phyloP scores from a whole-genome alignment of 2,797 vertebrate genomes.

The Odontamblyopus lacepedii region DNA sequence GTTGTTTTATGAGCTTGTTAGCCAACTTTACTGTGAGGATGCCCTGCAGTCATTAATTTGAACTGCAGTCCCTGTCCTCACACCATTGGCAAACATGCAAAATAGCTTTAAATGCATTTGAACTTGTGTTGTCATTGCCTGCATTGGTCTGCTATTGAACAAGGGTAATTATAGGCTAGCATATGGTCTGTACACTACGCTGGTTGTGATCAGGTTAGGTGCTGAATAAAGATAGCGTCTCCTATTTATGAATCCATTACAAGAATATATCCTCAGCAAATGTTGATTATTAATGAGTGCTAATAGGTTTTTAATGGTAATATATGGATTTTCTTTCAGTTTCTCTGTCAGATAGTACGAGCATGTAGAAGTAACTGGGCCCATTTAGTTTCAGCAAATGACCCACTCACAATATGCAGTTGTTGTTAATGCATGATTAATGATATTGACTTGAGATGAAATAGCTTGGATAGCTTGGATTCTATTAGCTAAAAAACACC shows the following conservation, averaged over 20 bases:
- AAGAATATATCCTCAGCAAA: conserved; percentile 7
- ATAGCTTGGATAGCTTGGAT: background rate
- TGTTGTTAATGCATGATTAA: background rate
- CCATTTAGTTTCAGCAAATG: conserved; percentile 5
- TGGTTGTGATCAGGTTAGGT: conserved; percentile 7
- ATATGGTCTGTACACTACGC: background rate
- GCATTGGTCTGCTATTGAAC: conserved; percentile 6
- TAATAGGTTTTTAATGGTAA: conserved; percentile 11
- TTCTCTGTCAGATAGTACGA: background rate
- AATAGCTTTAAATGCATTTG: conserved; percentile 5
- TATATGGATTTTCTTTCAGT: conserved; percentile 13
- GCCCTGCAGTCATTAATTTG: conserved; percentile 10
- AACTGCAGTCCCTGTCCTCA: conserved; percentile 5
- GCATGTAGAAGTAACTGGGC: background rate
- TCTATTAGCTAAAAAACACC: too few species aligned
- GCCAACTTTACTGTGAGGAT: conserved; percentile 13
- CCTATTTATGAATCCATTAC: conserved; percentile 2
- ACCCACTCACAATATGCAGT: background rate
- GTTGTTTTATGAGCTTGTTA: conserved; percentile 19
- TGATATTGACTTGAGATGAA: background rate
- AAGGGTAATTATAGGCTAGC: conserved; percentile 3
- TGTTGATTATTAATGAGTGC: conserved; percentile 5
- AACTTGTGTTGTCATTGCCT: conserved; percentile 6
- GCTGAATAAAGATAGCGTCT: conserved; percentile 10
- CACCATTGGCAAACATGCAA: conserved; percentile 4